These are phyloP conservation scores for Acromyrmex charruanus DNA, from an alignment of 1,140 invertebrate genomes.

Conservation along the genomic window DNA sequence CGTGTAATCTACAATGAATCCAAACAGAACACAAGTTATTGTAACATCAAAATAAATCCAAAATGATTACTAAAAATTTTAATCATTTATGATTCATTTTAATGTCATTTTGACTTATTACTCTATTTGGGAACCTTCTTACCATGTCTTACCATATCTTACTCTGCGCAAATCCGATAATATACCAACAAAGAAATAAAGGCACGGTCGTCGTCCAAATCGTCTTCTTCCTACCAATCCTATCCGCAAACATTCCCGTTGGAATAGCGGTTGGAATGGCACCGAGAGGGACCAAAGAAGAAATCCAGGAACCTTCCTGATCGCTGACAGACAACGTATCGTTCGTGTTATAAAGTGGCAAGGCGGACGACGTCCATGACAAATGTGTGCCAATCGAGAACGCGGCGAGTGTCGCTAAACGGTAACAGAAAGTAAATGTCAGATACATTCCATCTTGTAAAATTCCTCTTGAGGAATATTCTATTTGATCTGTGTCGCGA, in stretches of 20 bases:
- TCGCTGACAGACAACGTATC: conserved; percentile 55
- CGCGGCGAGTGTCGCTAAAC: conserved; percentile 87
- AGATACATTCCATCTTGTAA: background rate
- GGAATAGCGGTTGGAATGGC: conserved; percentile 87
- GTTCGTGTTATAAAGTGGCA: conserved; percentile 81
- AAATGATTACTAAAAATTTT: too few species aligned
- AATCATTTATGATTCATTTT: too few species aligned
- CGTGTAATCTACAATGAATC: background rate
- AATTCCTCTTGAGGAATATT: conserved; percentile 35
- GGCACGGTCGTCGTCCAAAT: conserved; percentile 88
- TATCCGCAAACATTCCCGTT: conserved; percentile 88
- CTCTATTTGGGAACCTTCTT: background rate
- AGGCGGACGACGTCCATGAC: conserved; percentile 87
- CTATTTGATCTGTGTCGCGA: conserved; percentile 34
- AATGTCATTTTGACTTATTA: too few species aligned
- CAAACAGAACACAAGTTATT: too few species aligned
- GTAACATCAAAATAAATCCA: too few species aligned
- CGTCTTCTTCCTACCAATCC: conserved; percentile 89
- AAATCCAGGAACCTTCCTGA: conserved; percentile 87
- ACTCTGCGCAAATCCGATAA: conserved; percentile 85
- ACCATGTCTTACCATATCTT: conserved; percentile 63
- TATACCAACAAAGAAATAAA: conserved; percentile 88
- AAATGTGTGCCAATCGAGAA: conserved; percentile 87
- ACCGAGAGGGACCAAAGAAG: conserved; percentile 87
- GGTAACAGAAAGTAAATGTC: conserved; percentile 13